Evolutionary conservation across 2,113 vertebrate genomes (phyloP).

Genomic region (Microtus pennsylvanicus): DNA sequence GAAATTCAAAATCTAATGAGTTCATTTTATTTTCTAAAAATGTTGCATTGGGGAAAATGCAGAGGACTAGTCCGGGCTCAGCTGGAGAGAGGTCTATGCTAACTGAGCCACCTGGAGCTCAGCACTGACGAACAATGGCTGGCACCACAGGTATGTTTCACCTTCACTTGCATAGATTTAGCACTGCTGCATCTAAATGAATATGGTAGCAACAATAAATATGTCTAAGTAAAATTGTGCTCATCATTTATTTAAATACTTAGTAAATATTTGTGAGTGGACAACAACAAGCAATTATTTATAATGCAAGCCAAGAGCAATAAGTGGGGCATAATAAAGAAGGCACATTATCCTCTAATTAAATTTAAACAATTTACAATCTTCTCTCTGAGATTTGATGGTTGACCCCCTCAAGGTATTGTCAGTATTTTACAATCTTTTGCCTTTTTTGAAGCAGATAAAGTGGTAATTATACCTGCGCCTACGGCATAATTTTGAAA

Average conservation of each 20-base stretch:
- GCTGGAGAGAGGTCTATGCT: neutral
- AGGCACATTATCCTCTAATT: neutral
- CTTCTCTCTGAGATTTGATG: neutral
- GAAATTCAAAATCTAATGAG: neutral
- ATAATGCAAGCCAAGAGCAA: neutral
- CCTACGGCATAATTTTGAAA: neutral
- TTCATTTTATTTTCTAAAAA: neutral
- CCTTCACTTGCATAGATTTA: neutral
- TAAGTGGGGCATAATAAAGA: neutral
- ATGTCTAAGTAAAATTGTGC: constrained; percentile 10
- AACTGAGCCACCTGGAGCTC: neutral
- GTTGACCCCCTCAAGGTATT: neutral
- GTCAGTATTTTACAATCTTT: constrained; percentile 41
- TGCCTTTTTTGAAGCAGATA: constrained; percentile 53
- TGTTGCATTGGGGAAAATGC: neutral
- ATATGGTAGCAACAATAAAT: constrained; percentile 42
- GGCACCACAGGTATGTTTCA: neutral
- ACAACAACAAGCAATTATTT: neutral
- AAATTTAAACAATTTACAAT: constrained; percentile 46
- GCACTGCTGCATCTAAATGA: neutral
- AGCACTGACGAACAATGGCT: neutral
- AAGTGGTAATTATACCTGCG: constrained; percentile 37
- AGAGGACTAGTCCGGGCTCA: neutral
- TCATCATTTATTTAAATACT: constrained; percentile 7
- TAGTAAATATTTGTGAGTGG: neutral